Conservation (phyloP, 2,888 invertebrate genomes). For the Aphodius sticticus region DNA sequence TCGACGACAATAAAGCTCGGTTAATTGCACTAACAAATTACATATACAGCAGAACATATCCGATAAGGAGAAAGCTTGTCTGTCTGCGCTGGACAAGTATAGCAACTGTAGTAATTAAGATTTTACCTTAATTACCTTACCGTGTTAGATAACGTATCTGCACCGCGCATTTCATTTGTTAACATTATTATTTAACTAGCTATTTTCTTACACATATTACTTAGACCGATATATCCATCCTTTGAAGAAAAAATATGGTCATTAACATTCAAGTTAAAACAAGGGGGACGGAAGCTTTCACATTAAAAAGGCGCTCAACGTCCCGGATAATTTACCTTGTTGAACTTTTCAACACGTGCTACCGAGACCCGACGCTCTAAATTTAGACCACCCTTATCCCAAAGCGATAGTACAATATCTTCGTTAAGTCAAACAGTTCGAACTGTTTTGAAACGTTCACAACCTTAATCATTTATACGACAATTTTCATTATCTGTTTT, state of each 20-base stretch:
- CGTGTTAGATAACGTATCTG: background rate
- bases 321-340: conserved; percentile 40
- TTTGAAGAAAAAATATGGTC: conserved; percentile 18
- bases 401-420: background rate
- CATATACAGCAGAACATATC: background rate
- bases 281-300: conserved; percentile 13
- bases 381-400: background rate
- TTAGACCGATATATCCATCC: background rate
- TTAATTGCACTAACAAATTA: background rate
- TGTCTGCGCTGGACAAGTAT: background rate
- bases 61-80: background rate
- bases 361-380: conserved; percentile 13
- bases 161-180: background rate
- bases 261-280: conserved; percentile 24
- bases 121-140: conserved; percentile 4
- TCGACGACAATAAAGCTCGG: background rate
- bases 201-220: background rate
- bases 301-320: conserved; percentile 14
- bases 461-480: background rate
- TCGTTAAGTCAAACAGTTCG: background rate
- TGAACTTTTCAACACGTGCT: conserved; percentile 44
- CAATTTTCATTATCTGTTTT: background rate
- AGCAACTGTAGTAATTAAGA: conserved; percentile 4
- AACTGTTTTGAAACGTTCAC: background rate
- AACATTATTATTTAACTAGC: background rate